Evolutionary conservation across 2,888 invertebrate species (phyloP), one percentile per base, ranked within the genome.

Genomic region (Acanthosepion pharaonis): DNA sequence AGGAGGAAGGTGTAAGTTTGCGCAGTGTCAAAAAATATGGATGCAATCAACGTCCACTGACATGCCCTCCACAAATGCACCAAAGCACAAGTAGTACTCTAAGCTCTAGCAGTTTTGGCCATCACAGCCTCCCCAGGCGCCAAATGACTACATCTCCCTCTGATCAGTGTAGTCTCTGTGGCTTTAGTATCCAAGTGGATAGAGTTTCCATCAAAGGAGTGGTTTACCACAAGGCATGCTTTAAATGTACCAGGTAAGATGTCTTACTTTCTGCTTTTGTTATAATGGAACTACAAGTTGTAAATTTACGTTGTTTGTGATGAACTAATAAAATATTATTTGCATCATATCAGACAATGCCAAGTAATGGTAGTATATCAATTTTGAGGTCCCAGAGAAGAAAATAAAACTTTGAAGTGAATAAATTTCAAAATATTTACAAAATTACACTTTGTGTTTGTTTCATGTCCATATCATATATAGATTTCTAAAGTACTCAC

Each of bases 161-260:
- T 5, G 93, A 93, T 53, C 93, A 53, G 28, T 93, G 93, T 20
- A 93, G 93, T 33, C 53, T 93, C 18, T 93, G 93, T 93, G 93
- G 93, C 93, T 93, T 93, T 93, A 93, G 53, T 28, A 93, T 93
- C n/a, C 93, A 53, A n/a, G 93, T 53, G 11, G 93, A 93, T 93
- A 49, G 93, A n/a, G 93, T 93, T 93, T 93, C 93, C 53, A 93
- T 93, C 93, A 93, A 93, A 49, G 93, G 93, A n/a, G 93, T 93
- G 53, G 93, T 93, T 93, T 93, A 93, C 93, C 93, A 93, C 33
- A 93, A 93, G 53, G 93, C 93, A n/a, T 93, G 93, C 51, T 93
- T 93, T 53, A 93, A 93, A 53, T 93, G 93, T 53, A 93, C 53
- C 33, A n/a, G 93, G 93, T 93, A 93, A 93, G 93, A 9, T 92